These are phyloP conservation scores for Anaspis maculata DNA, from an alignment of 2,888 invertebrate species.

Conservation along the genomic window DNA sequence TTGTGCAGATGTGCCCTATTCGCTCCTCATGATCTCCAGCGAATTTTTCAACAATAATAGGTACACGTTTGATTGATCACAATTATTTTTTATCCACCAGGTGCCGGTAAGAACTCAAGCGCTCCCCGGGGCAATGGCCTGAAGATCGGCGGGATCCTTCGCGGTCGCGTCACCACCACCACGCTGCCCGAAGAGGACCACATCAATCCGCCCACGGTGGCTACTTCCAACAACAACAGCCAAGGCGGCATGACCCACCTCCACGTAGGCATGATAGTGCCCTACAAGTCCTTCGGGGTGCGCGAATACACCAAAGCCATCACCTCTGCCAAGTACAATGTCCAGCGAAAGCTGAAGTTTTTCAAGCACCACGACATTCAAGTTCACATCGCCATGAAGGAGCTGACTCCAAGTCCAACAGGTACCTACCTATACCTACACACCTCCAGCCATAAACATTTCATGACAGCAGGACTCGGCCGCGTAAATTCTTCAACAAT, in stretches of 20 bases:
- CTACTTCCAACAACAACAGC: slow-evolving; percentile 23
- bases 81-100: no score
- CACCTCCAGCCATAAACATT: no score
- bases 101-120: slow-evolving; percentile 29
- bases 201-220: slow-evolving; percentile 27
- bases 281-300: slow-evolving; percentile 66
- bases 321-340: slow-evolving; percentile 55
- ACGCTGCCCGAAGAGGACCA: slow-evolving; percentile 33
- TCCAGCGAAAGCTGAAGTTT: slow-evolving; percentile 60
- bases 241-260: slow-evolving; percentile 32
- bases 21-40: no score
- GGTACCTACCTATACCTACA: slow-evolving; percentile 48
- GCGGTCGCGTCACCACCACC: slow-evolving; percentile 29
- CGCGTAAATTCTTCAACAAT: no score
- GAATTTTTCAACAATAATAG: no score
- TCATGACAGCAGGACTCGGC: no score
- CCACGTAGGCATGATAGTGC: slow-evolving; percentile 66
- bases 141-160: slow-evolving; percentile 33
- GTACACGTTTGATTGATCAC: no score
- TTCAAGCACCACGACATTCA: slow-evolving; percentile 63
- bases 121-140: slow-evolving; percentile 36
- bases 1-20: no score
- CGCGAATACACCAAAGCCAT: slow-evolving; percentile 66
- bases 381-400: slow-evolving; percentile 61
- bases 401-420: slow-evolving; percentile 68